Base-by-base conservation (phyloP, 2,113 vertebrate species). In the Malurus cyaneus region DNA sequence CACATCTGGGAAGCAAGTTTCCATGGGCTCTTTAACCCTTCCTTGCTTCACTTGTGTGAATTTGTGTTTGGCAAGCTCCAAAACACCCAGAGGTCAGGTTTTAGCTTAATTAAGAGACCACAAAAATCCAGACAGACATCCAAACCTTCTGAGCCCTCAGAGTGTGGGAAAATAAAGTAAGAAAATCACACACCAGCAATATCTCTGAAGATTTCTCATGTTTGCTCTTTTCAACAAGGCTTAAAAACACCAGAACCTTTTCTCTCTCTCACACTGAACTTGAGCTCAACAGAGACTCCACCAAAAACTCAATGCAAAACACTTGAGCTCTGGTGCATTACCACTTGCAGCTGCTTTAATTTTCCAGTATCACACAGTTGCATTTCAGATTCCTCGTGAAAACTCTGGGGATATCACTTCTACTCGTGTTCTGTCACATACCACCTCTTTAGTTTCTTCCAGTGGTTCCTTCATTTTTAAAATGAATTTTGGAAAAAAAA, bases 51-150 rank as follows among this genome's bases (percentile, higher is more conserved):
- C 50, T 92, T 66, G 56, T 21, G 71, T 80, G 74, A 82, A 88
- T 82, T 92, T 64, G 14, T 60, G 77, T 74, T 89, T 86, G 78
- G 57, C 88, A 96, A 88, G 72, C 69, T 82, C 89, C 64, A 88
- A 78, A 91, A 92, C 57, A 85, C 60, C 41, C 79, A 64, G 60
- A 93, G 81, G 86, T 80, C 31, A 4, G 69, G 44, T 82, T 94
- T 96, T 82, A 94, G 86, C 69, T 96, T 95, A 93, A 94, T 87
- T 92, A 95, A 91, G 76, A 88, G 60, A 91, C 88, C 74, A 74
- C 69, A 94, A 83, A 94, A 95, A 94, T 92, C 59, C 74, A 80
- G 88, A 95, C 74, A 93, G 78, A 72, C 64, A 84, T 82, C 87
- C 76, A 93, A 95, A 72, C 88, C 92, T 85, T 89, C 80, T 53